Base-by-base conservation (phyloP, 2,888 invertebrate genomes). In the Athetis lepigone region DNA sequence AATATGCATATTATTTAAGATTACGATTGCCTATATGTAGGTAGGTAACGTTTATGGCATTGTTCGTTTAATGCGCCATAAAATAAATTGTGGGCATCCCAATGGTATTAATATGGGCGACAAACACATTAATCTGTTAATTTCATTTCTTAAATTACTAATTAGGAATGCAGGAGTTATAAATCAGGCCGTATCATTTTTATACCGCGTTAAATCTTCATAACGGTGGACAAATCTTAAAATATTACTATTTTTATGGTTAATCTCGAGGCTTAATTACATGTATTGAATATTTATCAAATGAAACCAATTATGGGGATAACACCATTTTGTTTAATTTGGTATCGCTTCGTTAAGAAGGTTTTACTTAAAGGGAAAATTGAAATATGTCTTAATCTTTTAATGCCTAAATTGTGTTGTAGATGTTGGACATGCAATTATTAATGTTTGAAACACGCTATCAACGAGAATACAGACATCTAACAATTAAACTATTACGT, bases 221-320 rank as follows among this genome's bases (percentile, higher is more conserved):
- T 79, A 70, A 76, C 25, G 62, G 65, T 60, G 45, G 63, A 63
- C 73, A 61, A 76, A 76, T 75, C 73, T 66, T 76, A 73, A 79
- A 79, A 67, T 73, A 79, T 81, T 29, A 68, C 65, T 42, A 46
- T 64, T 59, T 68, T 81, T 76, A 76, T 79, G 67, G 63, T 56
- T 64, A 70, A 64, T 61, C 63, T 67, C 39, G 45, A 25, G 21
- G 29, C 45, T 73, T 63, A 60, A 73, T 76, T 79, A 75, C 49
- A 55, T 62, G 54, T 55, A 71, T 45, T 60, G 58, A 61, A 78
- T 78, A 81, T 78, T 80, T 64, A 74, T 67, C 66, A 75, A 67
- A 70, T 67, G 21, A 54, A 23, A 60, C 66, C 55, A 62, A 79
- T 62, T 73, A 60, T 69, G 56, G 55, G 27, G 46, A 39, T 58